A percentile compares a stretch with the other conserved stretches of the same genome.
Conservation (phyloP, 2,797 vertebrate species). For the Myioborus melanocephalus region DNA sequence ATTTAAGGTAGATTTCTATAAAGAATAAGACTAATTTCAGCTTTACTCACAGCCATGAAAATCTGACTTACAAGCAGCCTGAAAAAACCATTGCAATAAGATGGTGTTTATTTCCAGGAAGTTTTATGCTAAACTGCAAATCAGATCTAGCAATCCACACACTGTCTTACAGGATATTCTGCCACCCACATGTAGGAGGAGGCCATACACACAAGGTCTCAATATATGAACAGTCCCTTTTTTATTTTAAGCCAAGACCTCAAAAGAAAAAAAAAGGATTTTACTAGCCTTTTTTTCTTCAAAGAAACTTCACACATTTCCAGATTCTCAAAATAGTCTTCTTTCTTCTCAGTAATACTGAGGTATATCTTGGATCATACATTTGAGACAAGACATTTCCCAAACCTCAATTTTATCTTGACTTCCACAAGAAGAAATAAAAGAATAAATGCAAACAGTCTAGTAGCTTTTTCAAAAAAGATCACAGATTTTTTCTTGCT, state of each 20-base stretch:
- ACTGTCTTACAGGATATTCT: neutral
- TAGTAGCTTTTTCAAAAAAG: neutral
- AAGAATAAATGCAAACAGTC: neutral
- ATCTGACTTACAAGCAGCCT: neutral
- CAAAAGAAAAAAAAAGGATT: neutral
- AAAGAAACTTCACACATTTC: neutral
- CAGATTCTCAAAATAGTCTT: neutral
- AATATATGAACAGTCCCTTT: neutral
- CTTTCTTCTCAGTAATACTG: neutral
- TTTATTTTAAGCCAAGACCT: neutral
- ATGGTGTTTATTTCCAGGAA: neutral
- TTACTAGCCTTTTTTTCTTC: neutral
- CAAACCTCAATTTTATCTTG: neutral
- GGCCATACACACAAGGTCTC: neutral
- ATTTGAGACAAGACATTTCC: neutral
- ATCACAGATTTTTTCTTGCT: neutral
- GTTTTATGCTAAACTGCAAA: neutral
- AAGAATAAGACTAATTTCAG: neutral
- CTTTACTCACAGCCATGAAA: neutral
- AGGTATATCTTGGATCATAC: accelerated
- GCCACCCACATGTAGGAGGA: neutral
- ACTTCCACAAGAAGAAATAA: neutral
- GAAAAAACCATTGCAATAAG: neutral
- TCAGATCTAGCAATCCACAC: neutral
- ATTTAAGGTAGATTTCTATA: neutral